These are phyloP conservation scores for Arnoldichthys spilopterus DNA, from an alignment of 2,797 vertebrate genomes.

Conservation along the genomic window DNA sequence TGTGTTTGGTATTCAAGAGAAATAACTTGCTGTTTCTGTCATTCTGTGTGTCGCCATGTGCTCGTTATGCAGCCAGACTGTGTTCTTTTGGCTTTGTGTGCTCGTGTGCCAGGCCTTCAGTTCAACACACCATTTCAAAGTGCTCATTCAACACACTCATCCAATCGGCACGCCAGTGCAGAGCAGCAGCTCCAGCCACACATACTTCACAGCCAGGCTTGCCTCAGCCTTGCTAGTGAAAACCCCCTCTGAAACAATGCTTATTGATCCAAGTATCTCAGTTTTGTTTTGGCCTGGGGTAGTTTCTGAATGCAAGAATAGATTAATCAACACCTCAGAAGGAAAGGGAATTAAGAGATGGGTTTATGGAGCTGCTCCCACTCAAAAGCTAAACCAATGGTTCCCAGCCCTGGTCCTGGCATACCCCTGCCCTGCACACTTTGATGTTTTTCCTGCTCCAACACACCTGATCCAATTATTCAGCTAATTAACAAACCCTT, in stretches of 20 bases:
- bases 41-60: constrained; percentile 23
- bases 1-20: constrained; percentile 36
- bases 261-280: constrained; percentile 13
- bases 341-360: not conserved
- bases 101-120: constrained; percentile 6
- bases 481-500: too few relatives aligned
- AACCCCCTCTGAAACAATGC: constrained; percentile 17
- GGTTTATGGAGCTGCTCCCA: constrained; percentile 3
- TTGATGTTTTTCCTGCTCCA: too few relatives aligned
- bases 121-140: constrained; percentile 45
- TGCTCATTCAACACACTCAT: constrained; percentile 16
- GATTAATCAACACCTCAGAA: not conserved
- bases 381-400: not conserved
- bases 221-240: constrained; percentile 29
- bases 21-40: constrained; percentile 34
- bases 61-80: constrained; percentile 48
- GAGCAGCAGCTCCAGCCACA: constrained; percentile 2
- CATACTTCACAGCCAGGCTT: constrained; percentile 23
- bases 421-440: not conserved
- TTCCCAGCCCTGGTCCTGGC: not conserved
- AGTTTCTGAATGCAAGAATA: constrained; percentile 4
- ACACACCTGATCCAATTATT: too few relatives aligned
- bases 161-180: constrained; percentile 14
- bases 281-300: constrained; percentile 19
- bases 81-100: constrained; percentile 34